phyloP scores from a whole-genome alignment of 2,797 vertebrate species.

The Sparus aurata region DNA sequence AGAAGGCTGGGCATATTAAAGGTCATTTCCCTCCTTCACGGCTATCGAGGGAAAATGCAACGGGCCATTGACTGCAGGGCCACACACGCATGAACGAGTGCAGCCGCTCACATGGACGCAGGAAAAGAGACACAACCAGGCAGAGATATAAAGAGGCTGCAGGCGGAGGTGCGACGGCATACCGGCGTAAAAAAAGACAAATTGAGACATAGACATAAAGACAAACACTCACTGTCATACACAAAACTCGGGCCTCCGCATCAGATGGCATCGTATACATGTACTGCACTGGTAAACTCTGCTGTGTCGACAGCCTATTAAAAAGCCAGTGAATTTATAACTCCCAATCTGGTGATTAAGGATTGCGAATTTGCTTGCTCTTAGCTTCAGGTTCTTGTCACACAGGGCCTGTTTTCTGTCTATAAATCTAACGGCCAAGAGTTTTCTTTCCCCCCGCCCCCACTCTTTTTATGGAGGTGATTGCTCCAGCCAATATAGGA shows the following conservation, averaged over 20 bases:
- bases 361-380: slow-evolving; percentile 77
- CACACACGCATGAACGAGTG: slow-evolving; percentile 74
- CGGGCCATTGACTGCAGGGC: slow-evolving; percentile 76
- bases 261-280: slow-evolving; percentile 64
- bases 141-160: slow-evolving; percentile 25
- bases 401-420: slow-evolving; percentile 85
- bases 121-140: slow-evolving; percentile 23
- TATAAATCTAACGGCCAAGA: slow-evolving; percentile 88
- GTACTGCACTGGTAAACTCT: slow-evolving; percentile 59
- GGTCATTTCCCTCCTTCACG: slow-evolving; percentile 76
- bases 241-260: slow-evolving; percentile 39
- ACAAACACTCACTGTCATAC: slow-evolving; percentile 30
- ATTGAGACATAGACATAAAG: slow-evolving; percentile 24
- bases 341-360: slow-evolving; percentile 82
- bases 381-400: slow-evolving; percentile 80
- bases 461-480: slow-evolving; percentile 69
- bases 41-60: slow-evolving; percentile 77
- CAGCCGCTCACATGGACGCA: slow-evolving; percentile 32
- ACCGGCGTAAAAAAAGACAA: slow-evolving; percentile 16
- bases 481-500: slow-evolving; percentile 80
- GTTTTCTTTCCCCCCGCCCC: slow-evolving; percentile 42
- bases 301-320: slow-evolving; percentile 79
- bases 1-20: slow-evolving; percentile 75
- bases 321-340: slow-evolving; percentile 82
- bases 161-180: slow-evolving; percentile 14